Conservation (phyloP, 2,797 vertebrate species). For the Molothrus aeneus region DNA sequence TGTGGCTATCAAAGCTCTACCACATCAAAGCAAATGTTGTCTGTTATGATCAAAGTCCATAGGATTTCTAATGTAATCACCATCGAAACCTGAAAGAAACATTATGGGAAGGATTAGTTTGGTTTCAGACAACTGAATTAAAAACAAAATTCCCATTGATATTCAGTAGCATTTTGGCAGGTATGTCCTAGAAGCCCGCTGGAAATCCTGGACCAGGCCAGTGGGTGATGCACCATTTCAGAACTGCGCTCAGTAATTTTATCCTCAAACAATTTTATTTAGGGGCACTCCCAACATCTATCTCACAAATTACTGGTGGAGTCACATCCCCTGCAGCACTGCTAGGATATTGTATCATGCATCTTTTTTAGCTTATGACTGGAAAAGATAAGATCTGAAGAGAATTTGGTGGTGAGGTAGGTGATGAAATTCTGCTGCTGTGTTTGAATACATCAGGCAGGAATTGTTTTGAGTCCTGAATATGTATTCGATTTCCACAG, state of each 20-base stretch:
- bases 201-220: constrained; percentile 10
- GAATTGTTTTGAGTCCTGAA: constrained; percentile 50
- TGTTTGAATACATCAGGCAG: constrained; percentile 59
- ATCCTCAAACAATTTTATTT: constrained; percentile 47
- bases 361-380: constrained; percentile 70
- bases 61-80: background rate
- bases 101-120: background rate
- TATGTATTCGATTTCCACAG: constrained; percentile 8
- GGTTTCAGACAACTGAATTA: background rate
- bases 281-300: constrained; percentile 65
- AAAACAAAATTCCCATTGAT: background rate
- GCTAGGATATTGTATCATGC: constrained; percentile 67
- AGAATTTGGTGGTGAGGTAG: constrained; percentile 64
- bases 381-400: constrained; percentile 67
- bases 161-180: background rate
- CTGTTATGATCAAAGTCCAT: background rate
- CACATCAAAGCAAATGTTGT: background rate
- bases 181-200: background rate
- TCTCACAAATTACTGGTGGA: constrained; percentile 62
- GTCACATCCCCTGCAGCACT: constrained; percentile 62
- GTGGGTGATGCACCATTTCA: constrained; percentile 39
- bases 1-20: constrained; percentile 8
- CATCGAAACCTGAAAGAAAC: background rate
- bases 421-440: constrained; percentile 64
- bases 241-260: constrained; percentile 14